Percentiles rank a stretch among this genome's conserved stretches.
Conservation (phyloP, 2,113 vertebrate genomes). For the Motacilla tschutschensis region DNA sequence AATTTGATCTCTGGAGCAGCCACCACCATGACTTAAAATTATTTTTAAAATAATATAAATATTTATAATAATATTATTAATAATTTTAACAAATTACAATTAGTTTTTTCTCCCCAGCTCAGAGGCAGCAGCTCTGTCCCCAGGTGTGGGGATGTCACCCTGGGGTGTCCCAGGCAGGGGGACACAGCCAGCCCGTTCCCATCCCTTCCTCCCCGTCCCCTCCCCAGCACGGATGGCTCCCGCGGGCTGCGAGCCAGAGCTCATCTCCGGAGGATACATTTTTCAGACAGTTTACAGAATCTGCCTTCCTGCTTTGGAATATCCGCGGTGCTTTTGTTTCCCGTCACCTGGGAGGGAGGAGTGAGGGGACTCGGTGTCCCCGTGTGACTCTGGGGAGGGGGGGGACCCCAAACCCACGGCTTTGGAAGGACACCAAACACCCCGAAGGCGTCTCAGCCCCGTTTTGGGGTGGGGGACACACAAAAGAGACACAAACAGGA, state of each 20-base stretch:
- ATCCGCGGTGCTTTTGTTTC: constrained; percentile 12
- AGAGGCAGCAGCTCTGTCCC: background rate
- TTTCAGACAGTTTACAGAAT: constrained; percentile 39
- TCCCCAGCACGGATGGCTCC: background rate
- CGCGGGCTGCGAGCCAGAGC: background rate
- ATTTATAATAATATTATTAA: no score
- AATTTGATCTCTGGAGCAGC: background rate
- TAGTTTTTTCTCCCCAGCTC: no score
- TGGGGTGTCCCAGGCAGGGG: background rate
- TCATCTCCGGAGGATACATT: constrained; percentile 31
- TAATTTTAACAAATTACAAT: no score
- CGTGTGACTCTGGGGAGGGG: background rate
- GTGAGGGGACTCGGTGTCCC: background rate
- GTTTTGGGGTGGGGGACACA: background rate
- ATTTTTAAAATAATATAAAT: no score
- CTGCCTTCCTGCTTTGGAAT: constrained; percentile 40
- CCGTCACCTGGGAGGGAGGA: constrained; percentile 23
- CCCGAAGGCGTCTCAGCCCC: background rate
- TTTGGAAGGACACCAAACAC: background rate
- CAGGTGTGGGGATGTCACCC: fast-evolving
- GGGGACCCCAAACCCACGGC: no score
- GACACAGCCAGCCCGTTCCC: background rate
- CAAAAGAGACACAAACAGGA: background rate
- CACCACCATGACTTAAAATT: background rate
- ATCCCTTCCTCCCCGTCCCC: background rate